Evolutionary conservation across 37 sponge, comb jelly and placozoan genomes (phyloP).

Genomic region (Beroe forskalii): DNA sequence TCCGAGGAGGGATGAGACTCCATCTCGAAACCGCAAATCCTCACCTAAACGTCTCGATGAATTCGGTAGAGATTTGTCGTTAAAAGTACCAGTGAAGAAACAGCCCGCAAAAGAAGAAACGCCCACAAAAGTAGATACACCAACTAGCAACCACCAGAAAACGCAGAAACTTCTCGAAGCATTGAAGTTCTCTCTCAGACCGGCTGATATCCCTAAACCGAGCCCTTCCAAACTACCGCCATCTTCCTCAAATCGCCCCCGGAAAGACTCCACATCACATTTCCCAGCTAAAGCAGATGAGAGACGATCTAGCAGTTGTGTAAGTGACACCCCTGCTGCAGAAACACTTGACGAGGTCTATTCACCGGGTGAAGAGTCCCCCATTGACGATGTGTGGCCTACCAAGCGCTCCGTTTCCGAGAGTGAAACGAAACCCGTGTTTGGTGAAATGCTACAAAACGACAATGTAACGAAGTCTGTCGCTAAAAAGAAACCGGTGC

Average conservation of each 20-base stretch:
- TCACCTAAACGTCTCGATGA: neutral
- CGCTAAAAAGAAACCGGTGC: neutral
- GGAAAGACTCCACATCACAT: too few species aligned
- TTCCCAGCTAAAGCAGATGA: too few species aligned
- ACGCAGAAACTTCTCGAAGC: neutral
- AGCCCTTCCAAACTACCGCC: neutral
- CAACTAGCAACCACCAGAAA: neutral
- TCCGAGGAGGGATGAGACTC: too few species aligned
- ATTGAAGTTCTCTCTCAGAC: neutral
- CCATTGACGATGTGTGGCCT: slow-evolving; percentile 47
- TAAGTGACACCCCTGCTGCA: neutral
- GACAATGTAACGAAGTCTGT: neutral
- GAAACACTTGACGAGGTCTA: slow-evolving; percentile 27
- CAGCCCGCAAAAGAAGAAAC: neutral
- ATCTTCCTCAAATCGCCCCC: too few species aligned
- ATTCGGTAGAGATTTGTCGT: neutral
- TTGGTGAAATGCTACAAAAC: too few species aligned
- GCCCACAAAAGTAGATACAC: too few species aligned
- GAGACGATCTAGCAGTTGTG: too few species aligned
- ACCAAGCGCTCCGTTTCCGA: neutral
- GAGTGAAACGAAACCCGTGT: neutral
- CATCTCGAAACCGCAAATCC: too few species aligned
- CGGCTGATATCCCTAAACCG: neutral
- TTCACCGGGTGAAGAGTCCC: slow-evolving; percentile 31
- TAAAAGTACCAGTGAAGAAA: neutral